Percentiles rank a stretch among this genome's conserved stretches.
Evolutionary conservation across 2,113 vertebrate genomes (phyloP).

Genomic region (Bubo bubo): DNA sequence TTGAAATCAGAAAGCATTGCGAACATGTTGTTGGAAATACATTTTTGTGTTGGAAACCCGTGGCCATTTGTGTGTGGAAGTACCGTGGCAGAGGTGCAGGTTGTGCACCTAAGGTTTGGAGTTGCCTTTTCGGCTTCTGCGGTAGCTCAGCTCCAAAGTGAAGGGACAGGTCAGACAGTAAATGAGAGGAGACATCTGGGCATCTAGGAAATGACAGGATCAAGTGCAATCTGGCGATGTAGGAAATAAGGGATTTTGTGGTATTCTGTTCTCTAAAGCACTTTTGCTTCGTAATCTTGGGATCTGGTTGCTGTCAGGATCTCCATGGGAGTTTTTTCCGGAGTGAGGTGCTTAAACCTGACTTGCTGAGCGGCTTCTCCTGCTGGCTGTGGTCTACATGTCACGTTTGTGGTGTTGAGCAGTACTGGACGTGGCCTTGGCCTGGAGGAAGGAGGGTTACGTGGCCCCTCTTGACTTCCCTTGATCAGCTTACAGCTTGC

Average conservation of each 20-base stretch:
- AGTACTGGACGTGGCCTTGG: background rate
- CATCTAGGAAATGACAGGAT: background rate
- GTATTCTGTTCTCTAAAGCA: background rate
- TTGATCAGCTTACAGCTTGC: background rate
- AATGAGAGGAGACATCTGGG: background rate
- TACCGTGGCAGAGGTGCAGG: rapidly evolving
- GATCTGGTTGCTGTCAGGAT: background rate
- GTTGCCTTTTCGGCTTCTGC: background rate
- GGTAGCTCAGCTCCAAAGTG: background rate
- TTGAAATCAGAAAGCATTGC: rapidly evolving
- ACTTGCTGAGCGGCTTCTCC: background rate
- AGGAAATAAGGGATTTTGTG: background rate
- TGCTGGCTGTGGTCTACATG: rapidly evolving
- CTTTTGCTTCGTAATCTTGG: rapidly evolving
- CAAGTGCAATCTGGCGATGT: rapidly evolving
- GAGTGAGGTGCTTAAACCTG: too few relatives aligned
- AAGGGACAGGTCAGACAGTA: background rate
- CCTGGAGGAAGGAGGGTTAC: background rate
- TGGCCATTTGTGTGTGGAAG: background rate
- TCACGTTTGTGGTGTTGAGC: background rate
- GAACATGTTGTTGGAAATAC: background rate
- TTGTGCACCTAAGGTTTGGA: rapidly evolving
- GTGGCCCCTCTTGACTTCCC: background rate
- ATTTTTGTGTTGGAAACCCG: background rate
- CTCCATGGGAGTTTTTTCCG: rapidly evolving